phyloP scores from a whole-genome alignment of 2,797 vertebrate genomes.

The Gadopsis marmoratus region DNA sequence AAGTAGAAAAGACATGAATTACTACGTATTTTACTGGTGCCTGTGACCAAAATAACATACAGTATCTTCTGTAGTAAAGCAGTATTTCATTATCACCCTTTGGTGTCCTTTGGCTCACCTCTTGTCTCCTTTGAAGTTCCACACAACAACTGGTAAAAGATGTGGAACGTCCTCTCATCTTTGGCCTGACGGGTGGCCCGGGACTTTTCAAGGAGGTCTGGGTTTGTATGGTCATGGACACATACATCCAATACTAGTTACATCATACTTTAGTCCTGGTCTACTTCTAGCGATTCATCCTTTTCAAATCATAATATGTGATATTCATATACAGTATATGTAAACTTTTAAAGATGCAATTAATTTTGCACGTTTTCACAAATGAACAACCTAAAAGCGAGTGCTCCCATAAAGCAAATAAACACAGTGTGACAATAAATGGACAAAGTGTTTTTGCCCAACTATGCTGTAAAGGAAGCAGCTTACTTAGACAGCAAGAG shows the following conservation, averaged over 20 bases:
- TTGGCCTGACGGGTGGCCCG: conserved; percentile 93
- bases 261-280: background rate
- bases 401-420: background rate
- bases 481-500: background rate
- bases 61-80: background rate
- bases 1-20: background rate
- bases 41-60: conserved; percentile 1
- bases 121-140: conserved; percentile 87
- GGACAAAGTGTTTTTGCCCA: background rate
- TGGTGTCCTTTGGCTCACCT: conserved; percentile 76
- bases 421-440: background rate
- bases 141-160: conserved; percentile 93
- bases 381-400: background rate
- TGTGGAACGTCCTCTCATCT: conserved; percentile 94
- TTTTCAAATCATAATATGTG: background rate
- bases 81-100: conserved; percentile 1
- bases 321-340: background rate
- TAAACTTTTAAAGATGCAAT: background rate
- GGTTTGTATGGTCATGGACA: conserved; percentile 69
- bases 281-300: background rate
- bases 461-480: background rate
- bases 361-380: background rate
- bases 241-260: background rate
- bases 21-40: background rate
- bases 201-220: conserved; percentile 95